Evolutionary conservation across 2,888 invertebrate species (phyloP), one percentile per base, ranked within the genome.

Genomic region (Cinara cedri): DNA sequence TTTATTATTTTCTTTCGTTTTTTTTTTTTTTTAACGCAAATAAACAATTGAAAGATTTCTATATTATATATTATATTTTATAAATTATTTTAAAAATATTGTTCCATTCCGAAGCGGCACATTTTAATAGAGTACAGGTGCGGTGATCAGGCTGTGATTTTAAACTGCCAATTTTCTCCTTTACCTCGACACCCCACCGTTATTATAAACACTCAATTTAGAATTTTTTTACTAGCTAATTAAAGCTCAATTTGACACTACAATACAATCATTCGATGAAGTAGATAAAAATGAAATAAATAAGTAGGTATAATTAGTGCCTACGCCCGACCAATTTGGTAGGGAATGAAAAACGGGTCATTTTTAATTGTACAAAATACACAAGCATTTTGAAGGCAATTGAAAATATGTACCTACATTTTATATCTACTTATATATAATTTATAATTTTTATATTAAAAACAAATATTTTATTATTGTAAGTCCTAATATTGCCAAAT

Each of bases 51-150:
- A 78, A 78, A 78, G 21, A 78, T 78, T 70, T 78, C 68, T 70
- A 78, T 70, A 68, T 78, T 70, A 76, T 74, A 76, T 63, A 76
- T 78, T 78, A 78, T 78, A 78, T 78, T 78, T 78, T 78, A 78
- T 78, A 70, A 78, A 78, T 70, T 78, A 78, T 78, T 74, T 51
- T 55, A 70, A 70, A 78, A 76, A 57, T 57, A 76, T 46, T 76
- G 46, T 66, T 78, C 60, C 78, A 78, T 60, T 78, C 60, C 21
- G 78, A 78, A 78, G 78, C 42, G 78, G 78, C 78, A 78, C 78
- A 78, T 78, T 78, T 78, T 78, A 78, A 78, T 78, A 51, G 57
- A 21, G 26, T 34, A 70, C 21, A 78, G 78, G 78, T 78, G 78
- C 60, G 68, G 78, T 78, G 70, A 78, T 78, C 78, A 70, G 78